These are phyloP conservation scores for Neotragus pygmaeus DNA, from an alignment of 2,113 vertebrate species.

Conservation along the genomic window DNA sequence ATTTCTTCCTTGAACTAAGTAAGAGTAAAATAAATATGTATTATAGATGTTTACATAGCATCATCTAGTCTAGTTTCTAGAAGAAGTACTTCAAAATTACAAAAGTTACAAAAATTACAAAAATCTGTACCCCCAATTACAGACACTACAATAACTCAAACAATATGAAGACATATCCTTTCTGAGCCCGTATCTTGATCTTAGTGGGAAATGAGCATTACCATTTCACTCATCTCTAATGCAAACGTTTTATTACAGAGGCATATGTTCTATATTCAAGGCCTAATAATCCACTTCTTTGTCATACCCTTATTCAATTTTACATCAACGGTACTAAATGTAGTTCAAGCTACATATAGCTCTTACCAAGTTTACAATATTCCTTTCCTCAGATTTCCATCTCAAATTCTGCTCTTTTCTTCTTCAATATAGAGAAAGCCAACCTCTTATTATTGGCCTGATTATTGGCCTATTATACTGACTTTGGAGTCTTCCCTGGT, in stretches of 20 bases:
- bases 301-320: background rate
- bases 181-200: background rate
- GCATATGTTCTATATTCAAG: background rate
- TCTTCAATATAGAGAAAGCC: background rate
- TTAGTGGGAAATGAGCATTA: background rate
- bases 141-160: slow-evolving; percentile 5
- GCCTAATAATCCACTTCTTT: background rate
- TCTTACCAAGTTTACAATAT: background rate
- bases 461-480: background rate
- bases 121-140: background rate
- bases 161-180: background rate
- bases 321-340: background rate
- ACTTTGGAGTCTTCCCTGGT: background rate
- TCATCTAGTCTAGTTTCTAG: background rate
- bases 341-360: background rate
- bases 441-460: background rate
- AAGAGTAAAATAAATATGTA: slow-evolving; percentile 34
- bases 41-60: background rate
- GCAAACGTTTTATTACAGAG: background rate
- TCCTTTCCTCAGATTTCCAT: background rate
- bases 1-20: slow-evolving; percentile 88
- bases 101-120: too few relatives aligned
- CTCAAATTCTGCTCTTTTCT: background rate
- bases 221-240: background rate
- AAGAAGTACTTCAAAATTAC: background rate